Evolutionary conservation across 2,888 invertebrate species (phyloP), one percentile per base, ranked within the genome.

Genomic region (Drosophila antonietae): DNA sequence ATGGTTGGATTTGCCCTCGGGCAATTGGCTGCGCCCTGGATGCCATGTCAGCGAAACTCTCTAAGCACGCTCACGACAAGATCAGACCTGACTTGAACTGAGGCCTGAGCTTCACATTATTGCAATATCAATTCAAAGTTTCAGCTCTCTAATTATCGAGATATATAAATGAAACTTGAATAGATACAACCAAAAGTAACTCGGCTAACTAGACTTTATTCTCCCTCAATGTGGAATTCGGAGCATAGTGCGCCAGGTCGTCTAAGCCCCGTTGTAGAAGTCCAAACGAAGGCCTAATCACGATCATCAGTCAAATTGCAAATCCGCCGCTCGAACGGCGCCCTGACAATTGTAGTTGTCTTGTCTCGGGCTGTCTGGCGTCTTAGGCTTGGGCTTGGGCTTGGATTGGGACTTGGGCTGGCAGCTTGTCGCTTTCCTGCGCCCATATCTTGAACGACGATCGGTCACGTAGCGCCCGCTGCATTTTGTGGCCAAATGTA

Each of bases 281-380:
- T 59, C 43, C 31, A 65, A 67, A 43, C 52, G 59, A 23, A 49
- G 68, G 87, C 85, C 86, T 88, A 91, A 91, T 91, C 92, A 80
- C 88, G 88, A 91, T 91, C 91, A 91, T 91, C 92, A 91, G 92
- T 91, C 91, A 91, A 91, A 91, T 82, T 81, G 84, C 79, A 88
- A 89, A 75, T 84, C 79, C 78, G 62, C 47, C 59, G 83, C 68
- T 87, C 49, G 64, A 80, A 62, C 68, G 90, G 83, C 75, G 85
- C 75, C 75, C 73, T 88, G 89, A 90, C 90, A 89, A 86, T 88
- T 90, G 77, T 88, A 77, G 75, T 81, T 69, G 81, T 59, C 74
- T 68, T 52, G 69, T 55, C 60, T 69, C 73, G 70, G 68, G 6
- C 49, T 18, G 49, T 49, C 49, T 49, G 49, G 49, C n/a, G 49